Percentiles rank a stretch among this genome's conserved stretches.
These are phyloP conservation scores for Cosmorhoe ocellata DNA, from an alignment of 2,888 invertebrate genomes.

Conservation along the genomic window DNA sequence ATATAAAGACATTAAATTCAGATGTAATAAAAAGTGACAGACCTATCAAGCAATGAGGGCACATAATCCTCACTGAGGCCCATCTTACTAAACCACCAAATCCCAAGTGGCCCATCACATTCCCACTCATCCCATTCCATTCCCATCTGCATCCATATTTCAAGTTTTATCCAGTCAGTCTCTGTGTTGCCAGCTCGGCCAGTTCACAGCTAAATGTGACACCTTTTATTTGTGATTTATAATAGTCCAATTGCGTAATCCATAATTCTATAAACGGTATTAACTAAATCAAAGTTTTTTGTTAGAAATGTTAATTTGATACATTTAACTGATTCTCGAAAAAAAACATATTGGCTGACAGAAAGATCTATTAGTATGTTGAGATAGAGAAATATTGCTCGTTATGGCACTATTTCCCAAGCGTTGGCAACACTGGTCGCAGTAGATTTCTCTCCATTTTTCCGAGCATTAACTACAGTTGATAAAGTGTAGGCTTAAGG, in stretches of 20 bases:
- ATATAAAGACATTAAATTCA: neutral
- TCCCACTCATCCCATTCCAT: slow-evolving; percentile 11
- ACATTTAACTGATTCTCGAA: too few species aligned
- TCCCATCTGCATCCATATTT: slow-evolving; percentile 21
- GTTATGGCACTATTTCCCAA: too few species aligned
- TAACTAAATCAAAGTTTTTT: too few species aligned
- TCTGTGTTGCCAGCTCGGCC: slow-evolving; percentile 14
- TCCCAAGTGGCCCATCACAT: slow-evolving; percentile 16
- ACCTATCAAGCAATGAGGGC: slow-evolving; percentile 5
- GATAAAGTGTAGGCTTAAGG: slow-evolving; percentile 43
- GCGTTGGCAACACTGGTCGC: slow-evolving; percentile 14
- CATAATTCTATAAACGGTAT: too few species aligned
- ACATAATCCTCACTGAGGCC: neutral
- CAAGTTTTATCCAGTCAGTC: slow-evolving; percentile 18
- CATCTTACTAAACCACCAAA: slow-evolving; percentile 15
- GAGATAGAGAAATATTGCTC: too few species aligned
- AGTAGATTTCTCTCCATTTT: slow-evolving; percentile 33
- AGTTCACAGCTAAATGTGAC: neutral
- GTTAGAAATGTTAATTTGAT: too few species aligned
- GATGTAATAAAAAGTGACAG: slow-evolving; percentile 12
- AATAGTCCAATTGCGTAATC: too few species aligned
- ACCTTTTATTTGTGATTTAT: too few species aligned
- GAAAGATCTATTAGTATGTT: too few species aligned
- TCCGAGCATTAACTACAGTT: slow-evolving; percentile 39
- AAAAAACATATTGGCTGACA: too few species aligned